phyloP scores from a whole-genome alignment of 2,888 invertebrate species.

The Drosophila pegasa region DNA sequence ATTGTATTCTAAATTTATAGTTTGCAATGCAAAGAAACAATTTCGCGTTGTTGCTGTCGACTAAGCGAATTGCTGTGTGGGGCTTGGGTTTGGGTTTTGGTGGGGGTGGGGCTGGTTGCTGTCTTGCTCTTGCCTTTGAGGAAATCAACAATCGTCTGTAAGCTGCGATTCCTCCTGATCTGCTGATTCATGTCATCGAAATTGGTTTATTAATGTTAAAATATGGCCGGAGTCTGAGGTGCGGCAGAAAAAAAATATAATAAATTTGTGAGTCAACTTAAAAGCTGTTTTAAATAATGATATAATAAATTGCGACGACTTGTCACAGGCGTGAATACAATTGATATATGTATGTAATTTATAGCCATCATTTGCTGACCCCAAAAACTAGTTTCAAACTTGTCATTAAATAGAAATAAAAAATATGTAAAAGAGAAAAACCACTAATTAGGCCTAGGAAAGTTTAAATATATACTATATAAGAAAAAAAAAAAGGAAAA shows the following conservation, averaged over 20 bases:
- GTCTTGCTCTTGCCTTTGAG: constrained; percentile 4
- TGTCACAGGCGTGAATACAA: constrained; percentile 23
- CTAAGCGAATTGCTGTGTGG: constrained; percentile 42
- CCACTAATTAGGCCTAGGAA: constrained; percentile 43
- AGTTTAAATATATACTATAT: constrained; percentile 34
- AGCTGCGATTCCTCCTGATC: constrained; percentile 46
- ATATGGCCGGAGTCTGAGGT: constrained; percentile 57
- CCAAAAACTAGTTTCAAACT: constrained; percentile 7
- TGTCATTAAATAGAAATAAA: constrained; percentile 34
- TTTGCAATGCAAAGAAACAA: constrained; percentile 61
- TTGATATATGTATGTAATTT: constrained; percentile 16
- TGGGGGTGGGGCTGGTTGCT: neutral
- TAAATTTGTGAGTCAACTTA: constrained; percentile 42
- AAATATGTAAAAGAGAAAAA: neutral
- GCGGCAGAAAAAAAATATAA: constrained; percentile 44
- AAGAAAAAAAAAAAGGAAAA: constrained; percentile 1
- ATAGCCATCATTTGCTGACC: constrained; percentile 24
- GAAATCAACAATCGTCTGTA: constrained; percentile 52
- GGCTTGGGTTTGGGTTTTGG: neutral
- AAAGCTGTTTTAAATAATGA: constrained; percentile 46
- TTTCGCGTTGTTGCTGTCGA: constrained; percentile 41
- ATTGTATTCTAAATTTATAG: constrained; percentile 78
- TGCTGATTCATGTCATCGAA: constrained; percentile 74
- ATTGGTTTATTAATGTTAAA: constrained; percentile 76
- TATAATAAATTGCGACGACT: constrained; percentile 31